A percentile compares a stretch with the other conserved stretches of the same genome.
phyloP scores from a whole-genome alignment of 2,888 invertebrate genomes.

The Nomada lathburiana region DNA sequence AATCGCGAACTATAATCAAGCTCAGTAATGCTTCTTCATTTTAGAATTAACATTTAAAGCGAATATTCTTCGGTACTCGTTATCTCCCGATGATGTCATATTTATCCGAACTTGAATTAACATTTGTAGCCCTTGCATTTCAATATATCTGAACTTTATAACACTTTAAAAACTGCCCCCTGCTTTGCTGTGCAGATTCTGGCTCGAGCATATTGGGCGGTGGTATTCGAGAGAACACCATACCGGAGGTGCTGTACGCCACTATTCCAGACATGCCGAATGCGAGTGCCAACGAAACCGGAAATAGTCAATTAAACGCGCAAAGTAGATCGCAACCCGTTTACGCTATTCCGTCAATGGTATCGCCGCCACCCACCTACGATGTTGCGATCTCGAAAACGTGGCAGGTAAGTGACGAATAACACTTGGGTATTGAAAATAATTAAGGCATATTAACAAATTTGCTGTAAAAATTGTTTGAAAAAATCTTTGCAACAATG shows the following conservation, averaged over 20 bases:
- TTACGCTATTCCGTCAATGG: slow-evolving; percentile 82
- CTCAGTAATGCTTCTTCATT: no score
- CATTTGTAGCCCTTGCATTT: no score
- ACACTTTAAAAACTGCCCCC: neutral
- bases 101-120: no score
- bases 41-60: no score
- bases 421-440: neutral
- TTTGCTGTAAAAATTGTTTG: no score
- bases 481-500: no score
- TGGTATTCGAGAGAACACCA: slow-evolving; percentile 76
- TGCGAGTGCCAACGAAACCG: slow-evolving; percentile 67
- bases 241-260: slow-evolving; percentile 79
- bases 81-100: no score
- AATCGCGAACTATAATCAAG: no score
- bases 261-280: slow-evolving; percentile 78
- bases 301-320: slow-evolving; percentile 65
- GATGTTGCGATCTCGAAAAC: slow-evolving; percentile 82
- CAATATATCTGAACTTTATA: neutral
- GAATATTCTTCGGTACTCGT: no score
- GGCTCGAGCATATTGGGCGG: slow-evolving; percentile 77
- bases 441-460: no score
- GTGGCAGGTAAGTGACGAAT: slow-evolving; percentile 78
- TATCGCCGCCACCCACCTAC: slow-evolving; percentile 83
- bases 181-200: slow-evolving; percentile 72
- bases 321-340: slow-evolving; percentile 75